Percentiles rank a stretch among this genome's conserved stretches.
phyloP scores from a whole-genome alignment of 1,140 invertebrate genomes.

The Dinothrombium tinctorium region DNA sequence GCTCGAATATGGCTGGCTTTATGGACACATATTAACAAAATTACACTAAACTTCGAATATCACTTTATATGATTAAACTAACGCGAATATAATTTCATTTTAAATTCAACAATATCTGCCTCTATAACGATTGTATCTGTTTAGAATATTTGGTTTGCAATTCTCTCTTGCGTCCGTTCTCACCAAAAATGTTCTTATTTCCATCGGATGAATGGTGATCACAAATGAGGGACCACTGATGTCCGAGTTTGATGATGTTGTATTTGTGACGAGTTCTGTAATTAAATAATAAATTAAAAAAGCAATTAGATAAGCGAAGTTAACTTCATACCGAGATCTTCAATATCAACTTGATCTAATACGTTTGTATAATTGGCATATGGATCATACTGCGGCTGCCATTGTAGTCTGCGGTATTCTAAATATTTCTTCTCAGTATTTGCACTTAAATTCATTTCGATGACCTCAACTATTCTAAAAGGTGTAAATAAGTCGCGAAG shows the following conservation, averaged over 20 bases:
- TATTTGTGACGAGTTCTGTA: not conserved
- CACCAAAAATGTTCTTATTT: conserved; percentile 34
- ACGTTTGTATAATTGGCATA: conserved; percentile 16
- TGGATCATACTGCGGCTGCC: conserved; percentile 19
- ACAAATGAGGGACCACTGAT: conserved; percentile 18
- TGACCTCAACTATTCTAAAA: conserved; percentile 29
- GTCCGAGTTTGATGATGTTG: conserved; percentile 6
- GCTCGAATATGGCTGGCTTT: no score
- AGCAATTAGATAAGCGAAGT: not conserved
- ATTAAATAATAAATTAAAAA: not conserved
- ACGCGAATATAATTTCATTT: no score
- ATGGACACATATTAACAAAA: no score
- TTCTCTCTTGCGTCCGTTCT: conserved; percentile 8
- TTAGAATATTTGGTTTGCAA: no score
- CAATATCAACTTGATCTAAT: not conserved
- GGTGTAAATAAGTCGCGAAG: conserved; percentile 30
- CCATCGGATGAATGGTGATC: conserved; percentile 32
- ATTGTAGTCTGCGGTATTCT: conserved; percentile 25
- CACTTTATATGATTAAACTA: no score
- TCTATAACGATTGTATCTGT: no score
- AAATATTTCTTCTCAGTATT: conserved; percentile 34
- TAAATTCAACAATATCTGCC: no score
- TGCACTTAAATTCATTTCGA: conserved; percentile 40
- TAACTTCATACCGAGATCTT: not conserved
- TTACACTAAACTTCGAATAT: no score